Conservation (phyloP, 2,888 invertebrate species). For the Carcina quercana region DNA sequence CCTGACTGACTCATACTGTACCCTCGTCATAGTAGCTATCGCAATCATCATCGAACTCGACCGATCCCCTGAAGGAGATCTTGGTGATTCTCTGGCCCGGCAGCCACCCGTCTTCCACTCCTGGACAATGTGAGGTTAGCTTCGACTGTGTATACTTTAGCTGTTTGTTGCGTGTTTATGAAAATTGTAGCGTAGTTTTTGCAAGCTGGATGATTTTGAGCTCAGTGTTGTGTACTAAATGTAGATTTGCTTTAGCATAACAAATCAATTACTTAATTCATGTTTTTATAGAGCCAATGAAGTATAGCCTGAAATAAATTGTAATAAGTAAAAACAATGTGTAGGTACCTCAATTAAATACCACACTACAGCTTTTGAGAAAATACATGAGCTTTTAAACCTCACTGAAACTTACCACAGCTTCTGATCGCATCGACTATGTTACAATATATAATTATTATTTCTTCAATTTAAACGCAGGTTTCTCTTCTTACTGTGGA, state of each 20-base stretch:
- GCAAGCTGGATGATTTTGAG: constrained; percentile 31
- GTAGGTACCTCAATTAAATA: not conserved
- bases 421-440: constrained; percentile 32
- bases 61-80: constrained; percentile 66
- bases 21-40: constrained; percentile 67
- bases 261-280: constrained; percentile 1
- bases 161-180: constrained; percentile 27
- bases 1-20: constrained; percentile 54
- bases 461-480: no score
- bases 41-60: constrained; percentile 69
- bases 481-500: no score
- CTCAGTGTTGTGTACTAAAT: constrained; percentile 26
- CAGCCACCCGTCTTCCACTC: constrained; percentile 68
- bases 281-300: not conserved
- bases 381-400: not conserved
- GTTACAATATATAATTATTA: no score
- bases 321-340: not conserved
- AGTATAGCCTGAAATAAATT: not conserved
- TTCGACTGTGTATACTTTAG: constrained; percentile 38
- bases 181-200: constrained; percentile 27
- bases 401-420: constrained; percentile 41
- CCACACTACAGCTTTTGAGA: no score
- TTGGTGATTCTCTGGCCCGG: constrained; percentile 70
- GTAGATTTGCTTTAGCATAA: constrained; percentile 9
- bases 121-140: constrained; percentile 61